These are phyloP conservation scores for Halocaridina rubra DNA, from an alignment of 2,888 invertebrate genomes.

Conservation along the genomic window DNA sequence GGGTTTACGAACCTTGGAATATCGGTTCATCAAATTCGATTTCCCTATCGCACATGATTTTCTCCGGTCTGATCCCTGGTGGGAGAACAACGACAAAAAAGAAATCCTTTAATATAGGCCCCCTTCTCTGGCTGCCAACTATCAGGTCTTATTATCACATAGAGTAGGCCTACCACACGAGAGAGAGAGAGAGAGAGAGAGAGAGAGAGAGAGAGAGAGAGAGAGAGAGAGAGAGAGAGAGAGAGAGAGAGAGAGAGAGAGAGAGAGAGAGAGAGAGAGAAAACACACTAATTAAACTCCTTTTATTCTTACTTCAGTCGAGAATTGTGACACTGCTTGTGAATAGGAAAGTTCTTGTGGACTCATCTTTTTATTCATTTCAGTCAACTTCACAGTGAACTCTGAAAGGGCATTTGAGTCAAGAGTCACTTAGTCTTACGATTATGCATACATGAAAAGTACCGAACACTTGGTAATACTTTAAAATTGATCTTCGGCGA, in stretches of 20 bases:
- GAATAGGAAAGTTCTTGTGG: too few species aligned
- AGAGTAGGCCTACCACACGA: neutral
- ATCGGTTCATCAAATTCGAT: constrained; percentile 58
- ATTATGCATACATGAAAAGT: too few species aligned
- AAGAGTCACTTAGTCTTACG: too few species aligned
- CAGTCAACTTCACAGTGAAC: too few species aligned
- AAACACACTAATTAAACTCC: too few species aligned
- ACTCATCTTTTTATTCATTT: too few species aligned
- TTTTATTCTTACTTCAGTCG: too few species aligned
- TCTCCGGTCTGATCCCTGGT: constrained; percentile 64
- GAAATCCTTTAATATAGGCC: constrained; percentile 41
- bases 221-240: neutral
- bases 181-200: neutral
- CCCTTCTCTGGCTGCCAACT: constrained; percentile 52
- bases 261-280: neutral
- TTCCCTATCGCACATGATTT: constrained; percentile 62
- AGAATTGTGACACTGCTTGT: too few species aligned
- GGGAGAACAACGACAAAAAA: constrained; percentile 59
- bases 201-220: neutral
- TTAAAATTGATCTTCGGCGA: too few species aligned
- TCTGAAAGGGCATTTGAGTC: too few species aligned
- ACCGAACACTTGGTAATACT: too few species aligned
- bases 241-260: neutral
- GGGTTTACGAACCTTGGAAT: constrained; percentile 61
- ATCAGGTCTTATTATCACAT: neutral